Evolutionary conservation across 2,888 invertebrate genomes (phyloP).

Genomic region (Lycia hirtaria): DNA sequence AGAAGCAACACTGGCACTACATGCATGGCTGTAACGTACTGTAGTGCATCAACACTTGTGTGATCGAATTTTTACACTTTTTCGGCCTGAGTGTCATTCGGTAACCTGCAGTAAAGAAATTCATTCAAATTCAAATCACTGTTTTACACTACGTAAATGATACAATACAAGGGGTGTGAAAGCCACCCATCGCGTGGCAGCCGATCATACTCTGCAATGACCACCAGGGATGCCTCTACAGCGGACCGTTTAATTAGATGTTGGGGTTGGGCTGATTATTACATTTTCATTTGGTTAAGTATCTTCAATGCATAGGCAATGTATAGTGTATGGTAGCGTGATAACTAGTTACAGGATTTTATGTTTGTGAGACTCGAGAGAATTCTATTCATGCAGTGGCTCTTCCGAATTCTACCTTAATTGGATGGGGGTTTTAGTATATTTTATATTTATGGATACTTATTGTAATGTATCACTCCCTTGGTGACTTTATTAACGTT

Average conservation of each 20-base stretch:
- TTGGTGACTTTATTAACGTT: background rate
- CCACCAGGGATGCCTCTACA: conserved; percentile 50
- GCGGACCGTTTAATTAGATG: conserved; percentile 49
- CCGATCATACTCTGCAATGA: conserved; percentile 49
- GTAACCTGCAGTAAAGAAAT: no score
- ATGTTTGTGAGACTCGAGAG: conserved; percentile 16
- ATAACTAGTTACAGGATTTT: conserved; percentile 28
- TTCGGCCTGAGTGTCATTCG: no score
- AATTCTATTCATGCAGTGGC: conserved; percentile 6
- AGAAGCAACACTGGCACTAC: no score
- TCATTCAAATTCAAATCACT: background rate
- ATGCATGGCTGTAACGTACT: no score
- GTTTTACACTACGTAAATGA: background rate
- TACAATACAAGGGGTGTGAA: background rate
- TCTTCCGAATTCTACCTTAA: conserved; percentile 4
- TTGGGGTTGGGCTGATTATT: conserved; percentile 38
- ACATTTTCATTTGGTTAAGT: conserved; percentile 41
- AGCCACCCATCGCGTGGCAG: conserved; percentile 59
- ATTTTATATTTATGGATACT: background rate
- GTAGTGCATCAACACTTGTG: no score
- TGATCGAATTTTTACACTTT: no score
- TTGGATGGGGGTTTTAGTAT: conserved; percentile 5
- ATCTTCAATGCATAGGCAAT: conserved; percentile 23
- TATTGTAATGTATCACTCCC: background rate
- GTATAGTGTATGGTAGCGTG: conserved; percentile 36